A percentile compares a stretch with the other conserved stretches of the same genome.
Evolutionary conservation across 2,888 invertebrate species (phyloP).

Genomic region (Troglohyphantes excavatus): DNA sequence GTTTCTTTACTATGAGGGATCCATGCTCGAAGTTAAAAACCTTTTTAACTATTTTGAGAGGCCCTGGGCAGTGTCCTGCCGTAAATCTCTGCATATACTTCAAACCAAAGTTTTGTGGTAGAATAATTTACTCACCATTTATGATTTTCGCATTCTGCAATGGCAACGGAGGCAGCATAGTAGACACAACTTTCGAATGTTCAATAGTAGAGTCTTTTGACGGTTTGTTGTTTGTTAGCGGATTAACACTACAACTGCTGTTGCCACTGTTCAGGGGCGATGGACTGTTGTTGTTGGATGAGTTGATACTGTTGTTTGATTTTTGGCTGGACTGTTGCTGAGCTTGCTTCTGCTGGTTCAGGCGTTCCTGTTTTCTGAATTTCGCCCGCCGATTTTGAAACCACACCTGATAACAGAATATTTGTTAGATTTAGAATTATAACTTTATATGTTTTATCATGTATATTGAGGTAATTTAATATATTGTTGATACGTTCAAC

Average conservation of each 20-base stretch:
- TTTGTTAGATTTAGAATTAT: neutral
- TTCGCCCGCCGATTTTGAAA: constrained; percentile 74
- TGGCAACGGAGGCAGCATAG: constrained; percentile 67
- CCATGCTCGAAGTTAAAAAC: too few species aligned
- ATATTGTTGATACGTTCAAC: too few species aligned
- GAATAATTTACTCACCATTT: constrained; percentile 45
- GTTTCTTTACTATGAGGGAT: too few species aligned
- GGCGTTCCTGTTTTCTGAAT: constrained; percentile 71
- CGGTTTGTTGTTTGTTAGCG: constrained; percentile 50
- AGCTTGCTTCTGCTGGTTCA: constrained; percentile 74
- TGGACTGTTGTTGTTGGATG: neutral
- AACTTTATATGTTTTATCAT: too few species aligned
- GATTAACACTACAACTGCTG: constrained; percentile 45
- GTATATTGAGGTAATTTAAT: too few species aligned
- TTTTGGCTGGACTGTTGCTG: constrained; percentile 57
- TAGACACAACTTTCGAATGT: constrained; percentile 60
- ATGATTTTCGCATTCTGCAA: constrained; percentile 59
- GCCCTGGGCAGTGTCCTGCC: too few species aligned
- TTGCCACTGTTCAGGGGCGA: constrained; percentile 22
- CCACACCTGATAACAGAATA: constrained; percentile 73
- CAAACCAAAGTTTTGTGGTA: too few species aligned
- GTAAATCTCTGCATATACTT: too few species aligned
- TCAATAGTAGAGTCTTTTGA: constrained; percentile 61
- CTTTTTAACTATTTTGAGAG: too few species aligned
- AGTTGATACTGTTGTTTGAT: constrained; percentile 43